Evolutionary conservation across 2,797 vertebrate genomes (phyloP), one percentile per base, ranked within the genome.

Genomic region (Lepidocolaptes lacrymiger): DNA sequence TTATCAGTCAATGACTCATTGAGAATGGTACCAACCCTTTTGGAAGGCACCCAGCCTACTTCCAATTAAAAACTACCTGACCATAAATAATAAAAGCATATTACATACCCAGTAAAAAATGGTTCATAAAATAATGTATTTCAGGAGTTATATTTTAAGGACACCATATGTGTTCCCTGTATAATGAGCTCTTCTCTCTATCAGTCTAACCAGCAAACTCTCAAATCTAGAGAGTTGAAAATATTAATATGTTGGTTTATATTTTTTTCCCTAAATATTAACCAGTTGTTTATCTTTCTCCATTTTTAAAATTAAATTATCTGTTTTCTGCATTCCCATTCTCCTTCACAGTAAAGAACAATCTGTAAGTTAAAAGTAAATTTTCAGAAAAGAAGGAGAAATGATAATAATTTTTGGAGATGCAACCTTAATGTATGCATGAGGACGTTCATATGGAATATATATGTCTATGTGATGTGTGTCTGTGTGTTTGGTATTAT

Each of bases 61-160:
- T 96, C 88, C 92, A 97, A 95, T 97, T 97, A 97, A 97, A 97
- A 97, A 91, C 66, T 91, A 94, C 74, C 95, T 96, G 85, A 87
- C 88, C 92, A 97, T 97, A 97, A 97, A 97, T 97, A 97, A 97
- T 95, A 97, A 97, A 97, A 97, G 22, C 39, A 19, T 78, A 85
- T 96, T 96, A 94, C 75, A 91, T 51, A 34, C 62, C 93, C 18
- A 89, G 67, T 95, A 97, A 97, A 97, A 96, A 97, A 97, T 91
- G 79, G 69, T 96, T 97, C 91, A 97, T 97, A 96, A 96, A 97
- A 95, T 93, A 96, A 97, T 92, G 46, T 90, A 83, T 89, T 96
- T 93, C 85, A 64, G 85, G 43, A 51, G 80, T 66, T 95, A 71
- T 91, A 78, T 95, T 97, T 97, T 96, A 92, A 94, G 85, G 85